Evolutionary conservation across 2,797 vertebrate genomes (phyloP).

Genomic region (Phrynocephalus guinanensis): DNA sequence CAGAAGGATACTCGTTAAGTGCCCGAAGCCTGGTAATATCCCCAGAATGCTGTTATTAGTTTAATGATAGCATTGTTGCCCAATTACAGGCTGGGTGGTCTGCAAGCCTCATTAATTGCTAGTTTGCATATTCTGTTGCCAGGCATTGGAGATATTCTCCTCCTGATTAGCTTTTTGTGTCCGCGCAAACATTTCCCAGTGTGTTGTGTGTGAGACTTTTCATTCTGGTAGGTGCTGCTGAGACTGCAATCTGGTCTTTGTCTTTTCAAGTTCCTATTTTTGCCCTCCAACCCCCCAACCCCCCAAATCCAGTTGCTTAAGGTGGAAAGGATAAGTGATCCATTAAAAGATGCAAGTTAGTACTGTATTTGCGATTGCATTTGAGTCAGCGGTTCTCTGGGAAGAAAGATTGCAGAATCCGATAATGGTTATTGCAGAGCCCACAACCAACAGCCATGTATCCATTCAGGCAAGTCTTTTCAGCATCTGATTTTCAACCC

Average conservation of each 20-base stretch:
- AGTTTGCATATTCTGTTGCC: conserved; percentile 15
- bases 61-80: conserved; percentile 31
- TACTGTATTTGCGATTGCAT: conserved; percentile 25
- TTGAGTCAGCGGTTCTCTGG: conserved; percentile 16
- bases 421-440: conserved; percentile 21
- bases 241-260: neutral
- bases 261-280: neutral
- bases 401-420: conserved; percentile 22
- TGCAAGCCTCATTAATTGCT: conserved; percentile 40
- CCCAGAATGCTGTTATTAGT: conserved; percentile 46
- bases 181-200: neutral
- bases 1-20: conserved; percentile 19
- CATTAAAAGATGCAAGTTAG: conserved; percentile 34
- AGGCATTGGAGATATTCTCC: conserved; percentile 1
- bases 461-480: conserved; percentile 21
- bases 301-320: neutral
- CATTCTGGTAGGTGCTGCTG: conserved; percentile 9
- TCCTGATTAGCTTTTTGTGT: conserved; percentile 21
- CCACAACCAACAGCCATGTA: neutral
- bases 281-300: neutral
- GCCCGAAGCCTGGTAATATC: conserved; percentile 25
- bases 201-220: neutral
- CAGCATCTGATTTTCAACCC: conserved; percentile 13
- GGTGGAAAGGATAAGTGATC: conserved; percentile 28
- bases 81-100: conserved; percentile 36